Conservation (phyloP, 2,113 vertebrate species). For the Hemicordylus capensis region DNA sequence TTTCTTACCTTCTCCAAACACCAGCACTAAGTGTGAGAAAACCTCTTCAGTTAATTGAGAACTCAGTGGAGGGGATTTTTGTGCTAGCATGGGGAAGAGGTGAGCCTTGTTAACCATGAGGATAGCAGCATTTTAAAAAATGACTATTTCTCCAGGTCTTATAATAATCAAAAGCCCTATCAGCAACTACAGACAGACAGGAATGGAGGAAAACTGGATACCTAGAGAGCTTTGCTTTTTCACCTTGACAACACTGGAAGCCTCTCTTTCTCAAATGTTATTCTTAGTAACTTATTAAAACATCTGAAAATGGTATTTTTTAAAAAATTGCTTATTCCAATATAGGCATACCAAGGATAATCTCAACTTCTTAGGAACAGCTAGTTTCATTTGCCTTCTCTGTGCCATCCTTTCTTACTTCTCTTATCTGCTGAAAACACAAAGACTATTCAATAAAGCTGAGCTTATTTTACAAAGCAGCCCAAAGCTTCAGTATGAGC, state of each 20-base stretch:
- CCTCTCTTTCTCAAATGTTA: not conserved
- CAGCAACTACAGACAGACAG: not conserved
- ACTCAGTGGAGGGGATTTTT: not conserved
- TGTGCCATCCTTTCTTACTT: not conserved
- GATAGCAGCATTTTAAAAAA: not conserved
- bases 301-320: not conserved
- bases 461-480: not conserved
- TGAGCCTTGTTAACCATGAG: not conserved
- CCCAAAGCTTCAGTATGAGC: not conserved
- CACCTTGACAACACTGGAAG: not conserved
- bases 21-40: not conserved
- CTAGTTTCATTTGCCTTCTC: not conserved
- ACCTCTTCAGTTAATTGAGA: not conserved
- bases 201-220: not conserved
- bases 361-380: not conserved
- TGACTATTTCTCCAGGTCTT: not conserved
- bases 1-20: not conserved
- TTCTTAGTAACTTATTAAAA: constrained; percentile 2
- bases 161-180: not conserved
- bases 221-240: not conserved
- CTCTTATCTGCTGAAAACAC: not conserved
- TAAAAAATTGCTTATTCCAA: constrained; percentile 6
- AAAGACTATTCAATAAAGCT: not conserved
- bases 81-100: not conserved
- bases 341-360: not conserved